Percentiles rank a stretch among this genome's conserved stretches.
Evolutionary conservation across 2,113 vertebrate species (phyloP).

Genomic region (Lophura nycthemera): DNA sequence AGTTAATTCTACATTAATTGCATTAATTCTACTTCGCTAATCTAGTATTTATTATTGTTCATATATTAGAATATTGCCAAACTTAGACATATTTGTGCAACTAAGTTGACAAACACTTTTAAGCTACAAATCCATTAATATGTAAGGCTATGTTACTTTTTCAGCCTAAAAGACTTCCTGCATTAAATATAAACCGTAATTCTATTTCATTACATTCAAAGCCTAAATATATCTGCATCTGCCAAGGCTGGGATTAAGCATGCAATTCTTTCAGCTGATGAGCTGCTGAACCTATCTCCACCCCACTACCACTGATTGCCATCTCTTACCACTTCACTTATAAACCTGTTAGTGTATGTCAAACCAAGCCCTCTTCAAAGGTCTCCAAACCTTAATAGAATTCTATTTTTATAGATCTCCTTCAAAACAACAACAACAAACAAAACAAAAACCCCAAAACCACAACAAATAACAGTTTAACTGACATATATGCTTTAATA

Average conservation of each 20-base stretch:
- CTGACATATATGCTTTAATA: background rate
- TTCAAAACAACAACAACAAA: background rate
- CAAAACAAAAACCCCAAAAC: background rate
- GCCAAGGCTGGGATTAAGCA: background rate
- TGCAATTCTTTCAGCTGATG: background rate
- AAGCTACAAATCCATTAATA: background rate
- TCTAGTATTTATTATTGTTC: background rate
- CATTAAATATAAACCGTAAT: background rate
- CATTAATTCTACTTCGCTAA: background rate
- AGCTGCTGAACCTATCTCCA: background rate
- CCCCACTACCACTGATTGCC: background rate
- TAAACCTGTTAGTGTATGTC: background rate
- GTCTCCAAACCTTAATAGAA: background rate
- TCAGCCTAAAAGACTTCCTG: background rate
- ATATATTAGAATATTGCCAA: background rate
- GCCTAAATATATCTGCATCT: background rate
- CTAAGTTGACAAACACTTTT: background rate
- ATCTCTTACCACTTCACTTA: background rate
- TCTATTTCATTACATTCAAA: background rate
- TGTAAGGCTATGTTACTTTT: background rate
- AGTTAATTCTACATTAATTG: background rate
- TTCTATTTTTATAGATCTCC: background rate
- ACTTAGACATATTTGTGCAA: background rate
- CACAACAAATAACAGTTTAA: background rate
- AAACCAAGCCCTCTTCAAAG: background rate